Percentiles rank a stretch among this genome's conserved stretches.
phyloP scores from a whole-genome alignment of 2,797 vertebrate genomes.

The Molothrus ater region DNA sequence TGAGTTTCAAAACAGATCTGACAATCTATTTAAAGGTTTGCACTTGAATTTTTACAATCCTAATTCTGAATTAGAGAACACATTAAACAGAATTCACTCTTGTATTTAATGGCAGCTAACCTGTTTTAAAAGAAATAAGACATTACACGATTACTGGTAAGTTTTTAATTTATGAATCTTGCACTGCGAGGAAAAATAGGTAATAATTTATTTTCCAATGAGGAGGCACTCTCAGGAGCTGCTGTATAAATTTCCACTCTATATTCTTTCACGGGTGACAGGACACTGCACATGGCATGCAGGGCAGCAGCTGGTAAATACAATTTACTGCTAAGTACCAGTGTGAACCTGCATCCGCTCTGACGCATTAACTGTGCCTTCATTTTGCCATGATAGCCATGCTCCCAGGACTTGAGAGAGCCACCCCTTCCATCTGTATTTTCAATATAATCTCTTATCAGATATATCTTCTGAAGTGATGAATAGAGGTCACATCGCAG shows the following conservation, averaged over 20 bases:
- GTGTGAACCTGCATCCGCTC: neutral
- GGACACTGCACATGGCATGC: neutral
- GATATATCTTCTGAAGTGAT: neutral
- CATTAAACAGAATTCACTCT: neutral
- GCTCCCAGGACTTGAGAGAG: neutral
- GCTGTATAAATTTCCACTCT: neutral
- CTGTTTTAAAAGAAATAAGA: neutral
- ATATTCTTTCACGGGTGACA: neutral
- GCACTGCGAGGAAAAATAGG: neutral
- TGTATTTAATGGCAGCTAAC: neutral
- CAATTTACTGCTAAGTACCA: neutral
- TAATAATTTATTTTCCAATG: neutral
- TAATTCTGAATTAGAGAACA: neutral
- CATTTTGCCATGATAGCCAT: neutral
- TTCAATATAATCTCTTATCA: neutral
- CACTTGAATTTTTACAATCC: neutral
- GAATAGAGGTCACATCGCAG: neutral
- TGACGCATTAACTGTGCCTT: neutral
- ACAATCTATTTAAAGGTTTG: slow-evolving; percentile 5
- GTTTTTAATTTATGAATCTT: neutral
- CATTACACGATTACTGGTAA: neutral
- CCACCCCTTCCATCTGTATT: neutral
- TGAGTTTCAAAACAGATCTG: slow-evolving; percentile 31
- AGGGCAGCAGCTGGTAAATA: slow-evolving; percentile 22
- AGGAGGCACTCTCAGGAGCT: neutral